Conservation (phyloP, 2,113 vertebrate species). For the Upupa epops region DNA sequence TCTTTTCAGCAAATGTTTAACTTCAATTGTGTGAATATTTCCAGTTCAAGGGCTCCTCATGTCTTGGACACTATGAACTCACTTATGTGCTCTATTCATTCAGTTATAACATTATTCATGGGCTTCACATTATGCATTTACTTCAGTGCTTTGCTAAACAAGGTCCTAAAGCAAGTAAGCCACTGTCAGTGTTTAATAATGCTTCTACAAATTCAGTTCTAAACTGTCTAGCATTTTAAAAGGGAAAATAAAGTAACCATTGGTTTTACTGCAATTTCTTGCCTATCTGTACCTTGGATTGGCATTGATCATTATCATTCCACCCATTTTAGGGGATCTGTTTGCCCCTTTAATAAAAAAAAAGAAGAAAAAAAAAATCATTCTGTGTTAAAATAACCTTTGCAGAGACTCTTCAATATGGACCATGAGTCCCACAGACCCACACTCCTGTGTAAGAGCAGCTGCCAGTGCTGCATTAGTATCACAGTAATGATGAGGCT, state of each 20-base stretch:
- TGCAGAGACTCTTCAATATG: neutral
- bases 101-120: neutral
- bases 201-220: neutral
- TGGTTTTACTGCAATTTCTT: neutral
- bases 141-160: constrained; percentile 37
- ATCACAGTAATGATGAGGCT: too few relatives aligned
- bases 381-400: neutral
- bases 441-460: neutral
- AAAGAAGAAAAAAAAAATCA: neutral
- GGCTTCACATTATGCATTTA: neutral
- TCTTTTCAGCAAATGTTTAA: constrained; percentile 48
- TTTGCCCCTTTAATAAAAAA: neutral
- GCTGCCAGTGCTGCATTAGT: too few relatives aligned
- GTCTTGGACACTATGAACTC: neutral
- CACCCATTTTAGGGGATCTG: neutral
- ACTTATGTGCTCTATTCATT: neutral
- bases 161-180: constrained; percentile 41
- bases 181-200: neutral
- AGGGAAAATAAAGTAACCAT: neutral
- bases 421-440: neutral
- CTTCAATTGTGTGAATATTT: constrained; percentile 40
- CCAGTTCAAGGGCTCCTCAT: constrained; percentile 17
- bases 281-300: neutral
- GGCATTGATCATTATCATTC: neutral
- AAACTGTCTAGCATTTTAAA: neutral